Conservation (phyloP, 2,797 vertebrate species). For the Botia kubotai region DNA sequence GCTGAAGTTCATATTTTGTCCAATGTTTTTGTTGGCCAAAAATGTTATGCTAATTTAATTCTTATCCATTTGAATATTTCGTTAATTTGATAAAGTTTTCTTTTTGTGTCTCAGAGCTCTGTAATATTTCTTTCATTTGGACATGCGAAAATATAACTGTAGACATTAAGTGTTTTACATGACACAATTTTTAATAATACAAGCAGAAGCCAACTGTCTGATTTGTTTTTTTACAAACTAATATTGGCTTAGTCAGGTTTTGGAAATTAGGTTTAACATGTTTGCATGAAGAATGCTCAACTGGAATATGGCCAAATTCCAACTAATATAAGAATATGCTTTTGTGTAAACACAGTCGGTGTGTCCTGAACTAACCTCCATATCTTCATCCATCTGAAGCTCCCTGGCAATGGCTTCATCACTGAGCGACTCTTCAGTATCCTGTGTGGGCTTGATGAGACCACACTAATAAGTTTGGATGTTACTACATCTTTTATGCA, state of each 20-base stretch:
- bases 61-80: too few relatives aligned
- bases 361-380: slow-evolving; percentile 78
- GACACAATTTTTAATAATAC: too few relatives aligned
- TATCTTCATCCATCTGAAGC: slow-evolving; percentile 90
- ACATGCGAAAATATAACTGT: too few relatives aligned
- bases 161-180: too few relatives aligned
- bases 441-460: slow-evolving; percentile 77
- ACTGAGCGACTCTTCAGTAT: slow-evolving; percentile 73
- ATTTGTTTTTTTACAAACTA: not conserved
- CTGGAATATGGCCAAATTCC: not conserved
- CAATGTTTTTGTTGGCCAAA: too few relatives aligned
- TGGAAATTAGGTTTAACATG: not conserved
- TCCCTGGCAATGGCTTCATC: slow-evolving; percentile 89
- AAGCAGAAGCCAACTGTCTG: not conserved
- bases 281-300: not conserved
- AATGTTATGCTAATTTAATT: not conserved
- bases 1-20: too few relatives aligned
- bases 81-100: too few relatives aligned
- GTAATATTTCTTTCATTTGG: too few relatives aligned
- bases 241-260: not conserved
- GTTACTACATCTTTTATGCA: not conserved
- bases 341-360: not conserved
- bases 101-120: too few relatives aligned
- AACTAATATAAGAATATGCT: not conserved
- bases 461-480: slow-evolving; percentile 9